Base-by-base conservation (phyloP, 2,888 invertebrate genomes). In the Labia minor region DNA sequence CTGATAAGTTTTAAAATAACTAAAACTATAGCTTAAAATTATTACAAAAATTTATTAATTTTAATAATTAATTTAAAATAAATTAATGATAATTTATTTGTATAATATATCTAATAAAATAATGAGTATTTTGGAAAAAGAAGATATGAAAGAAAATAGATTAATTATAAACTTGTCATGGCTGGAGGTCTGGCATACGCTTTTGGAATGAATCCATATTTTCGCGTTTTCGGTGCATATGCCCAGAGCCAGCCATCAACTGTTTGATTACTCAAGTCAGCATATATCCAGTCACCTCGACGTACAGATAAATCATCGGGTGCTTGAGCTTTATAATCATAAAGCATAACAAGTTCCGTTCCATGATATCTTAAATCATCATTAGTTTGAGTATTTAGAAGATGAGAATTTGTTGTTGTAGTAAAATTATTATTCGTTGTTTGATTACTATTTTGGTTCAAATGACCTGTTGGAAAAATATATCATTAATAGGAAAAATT, bases 181-280 rank as follows among this genome's bases (percentile, higher is more conserved):
- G 93, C 93, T 11, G 94, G 94, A 3, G 93, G 92, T 18, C 94
- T 82, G 8, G 95, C 95, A 75, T 95, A 95, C 0, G 94, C 93
- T 76, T 94, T 94, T 67, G 95, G 95, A 71, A 96, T 94, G 78
- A 95, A 95, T 37, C 96, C 96, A 75, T 95, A 95, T 77, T 93
- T 90, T 21, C 92, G 82, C 1, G 91, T 89, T 78, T 92, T 92
- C 8, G 94, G 95, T 10, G 94, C 93, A 80, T 95, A 95, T 0
- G 93, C 90, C 95, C 92, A 95, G 70, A 94, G 80, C 93, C 91
- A 95, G 37, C 95, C 95, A 77, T 93, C 95, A 37, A 92, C 93
- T 0, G 93, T 95, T 79, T 95, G 95, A 81, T 93, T 92, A 73
- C 88, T 88, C 65, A 94, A 83, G 80, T 95, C 95, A 0, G 95